phyloP scores from a whole-genome alignment of 30 jellyfish, hydroid and myxozoan genomes.

The Hydractinia echinata region DNA sequence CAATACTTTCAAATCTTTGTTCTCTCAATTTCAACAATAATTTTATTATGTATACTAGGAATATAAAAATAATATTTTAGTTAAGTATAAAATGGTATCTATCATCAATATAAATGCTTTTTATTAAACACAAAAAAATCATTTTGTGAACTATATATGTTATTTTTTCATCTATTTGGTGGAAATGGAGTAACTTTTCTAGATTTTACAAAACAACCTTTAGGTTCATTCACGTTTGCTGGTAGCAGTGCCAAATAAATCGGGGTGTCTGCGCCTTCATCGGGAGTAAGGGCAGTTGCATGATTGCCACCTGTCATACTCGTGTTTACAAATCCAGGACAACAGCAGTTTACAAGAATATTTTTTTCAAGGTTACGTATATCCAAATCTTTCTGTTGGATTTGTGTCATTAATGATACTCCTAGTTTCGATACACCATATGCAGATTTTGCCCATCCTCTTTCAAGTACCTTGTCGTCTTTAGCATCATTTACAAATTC shows the following conservation, averaged over 20 bases:
- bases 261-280: slow-evolving; percentile 49
- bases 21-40: too few species aligned
- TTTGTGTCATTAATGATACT: slow-evolving; percentile 49
- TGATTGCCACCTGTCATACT: slow-evolving; percentile 46
- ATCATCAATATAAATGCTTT: too few species aligned
- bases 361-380: slow-evolving; percentile 23
- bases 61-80: too few species aligned
- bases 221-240: slow-evolving; percentile 19
- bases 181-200: slow-evolving; percentile 35
- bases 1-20: too few species aligned
- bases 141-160: too few species aligned
- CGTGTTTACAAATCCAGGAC: slow-evolving; percentile 41
- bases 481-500: slow-evolving; percentile 41
- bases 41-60: too few species aligned
- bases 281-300: slow-evolving; percentile 27
- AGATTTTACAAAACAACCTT: slow-evolving; percentile 16
- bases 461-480: slow-evolving; percentile 33
- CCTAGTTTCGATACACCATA: slow-evolving; percentile 82
- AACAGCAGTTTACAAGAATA: slow-evolving; percentile 30
- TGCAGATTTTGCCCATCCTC: slow-evolving; percentile 85
- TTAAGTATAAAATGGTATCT: too few species aligned
- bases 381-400: slow-evolving; percentile 39
- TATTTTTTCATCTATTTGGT: slow-evolving; percentile 2
- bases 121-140: too few species aligned
- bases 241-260: slow-evolving; percentile 33